phyloP scores from a whole-genome alignment of 1,140 invertebrate species.

The Laupala kohalensis region DNA sequence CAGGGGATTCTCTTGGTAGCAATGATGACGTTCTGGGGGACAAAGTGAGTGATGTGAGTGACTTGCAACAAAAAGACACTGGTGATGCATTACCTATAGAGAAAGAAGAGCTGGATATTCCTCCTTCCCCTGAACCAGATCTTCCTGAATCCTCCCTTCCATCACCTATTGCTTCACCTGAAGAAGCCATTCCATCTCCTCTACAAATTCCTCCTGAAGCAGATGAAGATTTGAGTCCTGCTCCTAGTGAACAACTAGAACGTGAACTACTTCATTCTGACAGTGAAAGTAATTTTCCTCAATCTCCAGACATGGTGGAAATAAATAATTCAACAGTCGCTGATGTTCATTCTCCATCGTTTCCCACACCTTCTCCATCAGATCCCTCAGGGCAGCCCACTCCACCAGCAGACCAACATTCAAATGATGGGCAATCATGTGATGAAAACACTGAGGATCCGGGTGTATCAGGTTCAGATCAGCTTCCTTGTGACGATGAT shows the following conservation, averaged over 20 bases:
- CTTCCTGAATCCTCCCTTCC: background rate
- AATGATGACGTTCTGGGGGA: background rate
- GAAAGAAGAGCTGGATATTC: background rate
- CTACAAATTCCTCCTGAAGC: background rate
- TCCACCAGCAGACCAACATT: background rate
- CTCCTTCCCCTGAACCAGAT: background rate
- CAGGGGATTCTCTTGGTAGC: background rate
- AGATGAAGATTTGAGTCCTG: background rate
- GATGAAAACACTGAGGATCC: background rate
- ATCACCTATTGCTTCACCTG: background rate
- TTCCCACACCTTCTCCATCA: constrained; percentile 5
- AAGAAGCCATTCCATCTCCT: background rate
- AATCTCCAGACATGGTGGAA: constrained; percentile 9
- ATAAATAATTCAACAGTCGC: background rate
- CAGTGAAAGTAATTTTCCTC: background rate
- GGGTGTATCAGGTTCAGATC: background rate
- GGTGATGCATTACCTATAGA: background rate
- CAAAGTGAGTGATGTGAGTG: background rate
- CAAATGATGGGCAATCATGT: background rate
- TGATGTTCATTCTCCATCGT: constrained; percentile 3
- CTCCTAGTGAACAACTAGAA: constrained; percentile 8
- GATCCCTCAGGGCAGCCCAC: background rate
- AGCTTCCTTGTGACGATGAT: background rate
- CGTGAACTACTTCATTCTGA: constrained; percentile 7
- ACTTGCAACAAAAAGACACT: background rate